A percentile compares a stretch with the other conserved stretches of the same genome.
Conservation (phyloP, 2,888 invertebrate species). For the Morpho helenor region DNA sequence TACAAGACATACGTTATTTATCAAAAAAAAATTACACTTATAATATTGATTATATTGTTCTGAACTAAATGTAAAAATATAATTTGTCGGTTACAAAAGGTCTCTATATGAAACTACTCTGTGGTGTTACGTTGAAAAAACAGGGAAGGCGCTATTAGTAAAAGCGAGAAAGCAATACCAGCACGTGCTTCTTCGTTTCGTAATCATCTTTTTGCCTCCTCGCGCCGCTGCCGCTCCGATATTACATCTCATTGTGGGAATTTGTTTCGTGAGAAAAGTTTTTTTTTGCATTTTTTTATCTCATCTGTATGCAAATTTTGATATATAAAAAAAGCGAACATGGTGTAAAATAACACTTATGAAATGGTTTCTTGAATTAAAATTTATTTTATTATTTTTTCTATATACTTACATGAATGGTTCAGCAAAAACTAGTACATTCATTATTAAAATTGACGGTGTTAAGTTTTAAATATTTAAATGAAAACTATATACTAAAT, state of each 20-base stretch:
- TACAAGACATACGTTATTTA: too few species aligned
- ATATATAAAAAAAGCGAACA: background rate
- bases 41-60: too few species aligned
- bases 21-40: too few species aligned
- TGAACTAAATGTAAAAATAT: too few species aligned
- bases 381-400: too few species aligned
- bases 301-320: conserved; percentile 22
- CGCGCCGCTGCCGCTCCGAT: conserved; percentile 61
- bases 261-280: conserved; percentile 57
- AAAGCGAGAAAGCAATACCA: conserved; percentile 46
- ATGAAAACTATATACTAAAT: too few species aligned
- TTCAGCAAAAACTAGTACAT: too few species aligned
- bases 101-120: conserved; percentile 34
- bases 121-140: conserved; percentile 15
- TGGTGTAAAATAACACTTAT: too few species aligned
- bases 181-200: conserved; percentile 59
- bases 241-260: conserved; percentile 63
- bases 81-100: background rate
- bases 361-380: too few species aligned
- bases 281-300: conserved; percentile 18
- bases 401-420: too few species aligned
- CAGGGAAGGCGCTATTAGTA: conserved; percentile 34
- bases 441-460: too few species aligned
- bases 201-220: conserved; percentile 66
- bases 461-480: too few species aligned